phyloP scores from a whole-genome alignment of 2,113 vertebrate species.

The Mus musculus region GRCm39 chr6:51039001-51039500 shows the following conservation, averaged over 20 bases:
- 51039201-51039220: slow-evolving; percentile 2
- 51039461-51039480: neutral
- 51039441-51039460: neutral
- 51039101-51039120: neutral
- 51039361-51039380: rapidly evolving
- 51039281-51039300: neutral
- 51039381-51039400: neutral
- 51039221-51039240: slow-evolving; percentile 1
- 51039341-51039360: neutral
- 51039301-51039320: neutral
- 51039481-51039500: neutral
- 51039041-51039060: neutral
- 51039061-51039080: neutral
- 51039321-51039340: neutral
- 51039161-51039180: neutral
- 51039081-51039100: neutral
- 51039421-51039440: neutral
- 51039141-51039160: slow-evolving; percentile 26
- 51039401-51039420: neutral
- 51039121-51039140: neutral
- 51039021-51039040: neutral
- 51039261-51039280: neutral
- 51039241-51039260: neutral
- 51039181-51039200: slow-evolving; percentile 25
- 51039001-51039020: neutral